A percentile compares a stretch with the other conserved stretches of the same genome.
These are phyloP conservation scores for Opisthograptis luteolata DNA, from an alignment of 2,888 invertebrate species.

Conservation along the genomic window DNA sequence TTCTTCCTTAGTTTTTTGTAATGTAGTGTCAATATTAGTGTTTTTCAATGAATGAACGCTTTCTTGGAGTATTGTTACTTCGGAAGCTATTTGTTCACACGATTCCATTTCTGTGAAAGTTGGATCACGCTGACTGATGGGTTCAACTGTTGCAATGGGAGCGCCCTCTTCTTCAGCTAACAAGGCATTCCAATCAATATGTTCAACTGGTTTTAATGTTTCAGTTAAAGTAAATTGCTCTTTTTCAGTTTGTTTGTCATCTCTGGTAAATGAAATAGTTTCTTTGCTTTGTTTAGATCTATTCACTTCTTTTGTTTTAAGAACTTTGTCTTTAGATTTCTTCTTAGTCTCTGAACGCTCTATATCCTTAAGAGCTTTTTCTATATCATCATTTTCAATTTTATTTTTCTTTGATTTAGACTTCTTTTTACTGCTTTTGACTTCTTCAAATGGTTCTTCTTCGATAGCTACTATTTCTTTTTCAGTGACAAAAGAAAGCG, in stretches of 20 bases:
- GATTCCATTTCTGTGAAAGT: conserved; percentile 33
- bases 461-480: conserved; percentile 6
- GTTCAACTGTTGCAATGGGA: conserved; percentile 50
- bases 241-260: conserved; percentile 18
- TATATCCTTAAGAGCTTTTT: conserved; percentile 59
- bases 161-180: conserved; percentile 70
- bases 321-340: conserved; percentile 48
- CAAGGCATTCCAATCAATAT: conserved; percentile 66
- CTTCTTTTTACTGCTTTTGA: conserved; percentile 60
- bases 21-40: conserved; percentile 29
- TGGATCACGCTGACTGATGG: conserved; percentile 45
- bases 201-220: conserved; percentile 46
- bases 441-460: conserved; percentile 41
- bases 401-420: conserved; percentile 58
- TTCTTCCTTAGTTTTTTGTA: conserved; percentile 13
- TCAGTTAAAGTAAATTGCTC: conserved; percentile 29
- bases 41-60: conserved; percentile 41
- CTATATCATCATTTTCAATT: conserved; percentile 56
- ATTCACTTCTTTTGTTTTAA: conserved; percentile 33
- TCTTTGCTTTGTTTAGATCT: conserved; percentile 4
- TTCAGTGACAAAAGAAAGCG: conserved; percentile 2
- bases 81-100: conserved; percentile 62
- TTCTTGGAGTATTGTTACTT: conserved; percentile 71
- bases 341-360: conserved; percentile 53
- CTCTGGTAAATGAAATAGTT: background rate